Evolutionary conservation across 1,140 invertebrate species (phyloP), one percentile per base, ranked within the genome.

Genomic region (Drosophila lowei): DNA sequence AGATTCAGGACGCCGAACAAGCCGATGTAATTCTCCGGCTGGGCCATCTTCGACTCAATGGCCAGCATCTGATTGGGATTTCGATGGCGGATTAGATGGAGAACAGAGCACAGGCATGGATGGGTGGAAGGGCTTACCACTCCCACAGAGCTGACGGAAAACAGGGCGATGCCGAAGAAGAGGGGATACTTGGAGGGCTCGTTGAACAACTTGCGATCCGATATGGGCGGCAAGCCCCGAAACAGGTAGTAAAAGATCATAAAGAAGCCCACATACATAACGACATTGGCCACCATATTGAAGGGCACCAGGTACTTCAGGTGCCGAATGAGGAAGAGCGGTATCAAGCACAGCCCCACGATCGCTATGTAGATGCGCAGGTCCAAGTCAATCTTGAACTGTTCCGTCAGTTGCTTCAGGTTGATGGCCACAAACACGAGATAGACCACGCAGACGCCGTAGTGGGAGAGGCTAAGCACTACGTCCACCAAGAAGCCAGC

Each of bases 281-380:
- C 7, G 8, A 72, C 7, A 25, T 34, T 65, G 23, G 78, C 78
- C 2, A 52, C 0, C 0, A 77, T 44, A 8, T 72, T 72, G 5
- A 65, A 47, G 1, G 78, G 78, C 18, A 81, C 63, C 25, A 81
- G 28, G 44, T 67, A 81, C 52, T 81, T 81, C 0, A 81, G 47
- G 9, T 58, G 38, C 13, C 55, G 63, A 2, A 81, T n/a, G 0
- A 73, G 3, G 38, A 81, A 81, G 4, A 60, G 1, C 0, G 62
- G 60, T 9, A 81, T 25, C 0, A 6, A 6, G 0, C 15, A 2
- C 0, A 68, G 0, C 1, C 67, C 77, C 5, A 81, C 9, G 5
- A 73, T 0, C 0, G 44, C 52, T 9, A 72, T 52, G 7, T 43
- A 58, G 8, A 68, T n/a, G 7, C 60, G 47, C 1, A 81, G 0